A percentile compares a stretch with the other conserved stretches of the same genome.
phyloP scores from a whole-genome alignment of 2,797 vertebrate genomes.

The Melanotaenia nigrans region DNA sequence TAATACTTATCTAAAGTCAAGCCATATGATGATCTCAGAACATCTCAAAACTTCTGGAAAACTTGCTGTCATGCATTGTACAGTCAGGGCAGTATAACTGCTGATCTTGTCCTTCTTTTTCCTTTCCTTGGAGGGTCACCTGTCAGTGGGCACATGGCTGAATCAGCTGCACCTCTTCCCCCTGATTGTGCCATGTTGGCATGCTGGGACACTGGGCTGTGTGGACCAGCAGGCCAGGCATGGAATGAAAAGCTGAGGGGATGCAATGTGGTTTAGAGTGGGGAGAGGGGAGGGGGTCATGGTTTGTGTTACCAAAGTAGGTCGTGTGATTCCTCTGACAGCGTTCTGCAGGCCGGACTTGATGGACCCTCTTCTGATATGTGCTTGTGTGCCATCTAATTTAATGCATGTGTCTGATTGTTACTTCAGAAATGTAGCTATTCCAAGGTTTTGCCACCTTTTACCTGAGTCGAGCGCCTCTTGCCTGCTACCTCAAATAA shows the following conservation, averaged over 20 bases:
- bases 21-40: no score
- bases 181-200: constrained; percentile 50
- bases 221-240: constrained; percentile 58
- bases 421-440: constrained; percentile 44
- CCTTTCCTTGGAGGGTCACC: constrained; percentile 41
- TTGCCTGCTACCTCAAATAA: constrained; percentile 68
- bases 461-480: constrained; percentile 49
- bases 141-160: constrained; percentile 54
- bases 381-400: constrained; percentile 44
- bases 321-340: constrained; percentile 50
- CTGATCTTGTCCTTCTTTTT: constrained; percentile 19
- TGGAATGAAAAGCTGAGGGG: constrained; percentile 63
- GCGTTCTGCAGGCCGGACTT: constrained; percentile 33
- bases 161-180: constrained; percentile 65
- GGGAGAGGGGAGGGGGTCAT: constrained; percentile 27
- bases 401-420: constrained; percentile 49
- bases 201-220: constrained; percentile 54
- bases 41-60: neutral
- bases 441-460: constrained; percentile 48
- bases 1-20: neutral
- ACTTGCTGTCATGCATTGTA: constrained; percentile 12
- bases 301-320: constrained; percentile 42
- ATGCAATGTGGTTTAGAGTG: constrained; percentile 51
- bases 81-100: constrained; percentile 23
- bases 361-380: constrained; percentile 22